Percentiles rank a stretch among this genome's conserved stretches.
These are phyloP conservation scores for Metopolophium dirhodum DNA, from an alignment of 1,140 invertebrate genomes.

Conservation along the genomic window DNA sequence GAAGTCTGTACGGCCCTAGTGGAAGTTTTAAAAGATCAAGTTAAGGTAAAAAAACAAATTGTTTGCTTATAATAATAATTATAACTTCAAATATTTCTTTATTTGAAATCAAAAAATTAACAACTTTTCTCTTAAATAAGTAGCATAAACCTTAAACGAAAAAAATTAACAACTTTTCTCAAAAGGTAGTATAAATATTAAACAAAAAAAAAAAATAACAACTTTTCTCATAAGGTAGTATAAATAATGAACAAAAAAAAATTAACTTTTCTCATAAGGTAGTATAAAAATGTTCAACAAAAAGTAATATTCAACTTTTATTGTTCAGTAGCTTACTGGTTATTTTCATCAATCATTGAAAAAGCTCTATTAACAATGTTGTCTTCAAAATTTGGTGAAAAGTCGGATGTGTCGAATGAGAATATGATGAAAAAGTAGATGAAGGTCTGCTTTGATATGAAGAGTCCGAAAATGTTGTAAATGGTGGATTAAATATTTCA, in stretches of 20 bases:
- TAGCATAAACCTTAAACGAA: neutral
- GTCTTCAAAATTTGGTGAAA: neutral
- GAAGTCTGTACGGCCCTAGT: constrained; percentile 59
- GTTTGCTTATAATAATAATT: constrained; percentile 31
- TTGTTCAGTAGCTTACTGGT: too few relatives aligned
- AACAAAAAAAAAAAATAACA: neutral
- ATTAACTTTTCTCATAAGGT: neutral
- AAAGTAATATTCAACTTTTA: neutral
- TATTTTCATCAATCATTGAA: too few relatives aligned
- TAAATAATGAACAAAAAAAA: neutral
- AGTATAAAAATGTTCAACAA: neutral
- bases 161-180: neutral
- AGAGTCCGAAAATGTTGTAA: neutral
- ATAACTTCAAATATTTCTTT: constrained; percentile 23
- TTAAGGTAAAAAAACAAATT: constrained; percentile 59
- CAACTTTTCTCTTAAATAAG: neutral
- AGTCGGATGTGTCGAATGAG: neutral
- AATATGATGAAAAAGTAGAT: constrained; percentile 9
- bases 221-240: neutral
- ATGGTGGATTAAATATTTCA: neutral
- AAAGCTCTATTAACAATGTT: neutral
- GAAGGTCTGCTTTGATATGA: neutral
- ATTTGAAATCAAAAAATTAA: neutral
- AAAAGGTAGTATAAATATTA: too few relatives aligned
- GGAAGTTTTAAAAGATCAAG: constrained; percentile 58